Percentiles rank a stretch among this genome's conserved stretches.
These are phyloP conservation scores for Lamprologus callipterus DNA, from an alignment of 2,113 vertebrate genomes.

Conservation along the genomic window DNA sequence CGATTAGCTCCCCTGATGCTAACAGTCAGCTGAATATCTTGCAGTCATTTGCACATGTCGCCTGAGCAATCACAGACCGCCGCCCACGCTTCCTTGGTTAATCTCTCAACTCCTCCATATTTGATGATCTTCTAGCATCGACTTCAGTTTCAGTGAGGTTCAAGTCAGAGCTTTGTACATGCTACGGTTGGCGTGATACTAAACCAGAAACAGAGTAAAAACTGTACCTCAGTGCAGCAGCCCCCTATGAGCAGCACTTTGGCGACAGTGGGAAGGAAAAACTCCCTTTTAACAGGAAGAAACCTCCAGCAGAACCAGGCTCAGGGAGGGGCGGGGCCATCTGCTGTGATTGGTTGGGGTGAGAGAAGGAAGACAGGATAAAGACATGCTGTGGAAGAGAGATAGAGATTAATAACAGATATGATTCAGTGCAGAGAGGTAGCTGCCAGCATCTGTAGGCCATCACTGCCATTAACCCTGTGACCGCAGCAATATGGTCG, in stretches of 20 bases:
- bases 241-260: not conserved
- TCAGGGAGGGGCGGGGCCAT: not conserved
- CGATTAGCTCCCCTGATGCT: not conserved
- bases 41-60: not conserved
- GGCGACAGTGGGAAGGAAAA: not conserved
- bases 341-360: not conserved
- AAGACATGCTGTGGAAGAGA: not conserved
- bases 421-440: accelerated
- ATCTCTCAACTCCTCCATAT: not conserved
- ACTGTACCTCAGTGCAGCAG: not conserved
- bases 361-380: not conserved
- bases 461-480: not conserved
- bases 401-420: accelerated
- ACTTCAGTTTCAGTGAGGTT: not conserved
- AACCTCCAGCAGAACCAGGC: not conserved
- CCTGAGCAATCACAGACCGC: not conserved
- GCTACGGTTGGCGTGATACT: not conserved
- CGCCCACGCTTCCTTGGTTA: not conserved
- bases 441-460: not conserved
- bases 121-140: not conserved
- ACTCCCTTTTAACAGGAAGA: not conserved
- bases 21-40: not conserved
- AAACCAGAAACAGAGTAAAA: not conserved
- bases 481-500: not conserved
- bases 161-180: not conserved